Evolutionary conservation across 2,888 invertebrate species (phyloP), one percentile per base, ranked within the genome.

Genomic region (Heliconius sara): DNA sequence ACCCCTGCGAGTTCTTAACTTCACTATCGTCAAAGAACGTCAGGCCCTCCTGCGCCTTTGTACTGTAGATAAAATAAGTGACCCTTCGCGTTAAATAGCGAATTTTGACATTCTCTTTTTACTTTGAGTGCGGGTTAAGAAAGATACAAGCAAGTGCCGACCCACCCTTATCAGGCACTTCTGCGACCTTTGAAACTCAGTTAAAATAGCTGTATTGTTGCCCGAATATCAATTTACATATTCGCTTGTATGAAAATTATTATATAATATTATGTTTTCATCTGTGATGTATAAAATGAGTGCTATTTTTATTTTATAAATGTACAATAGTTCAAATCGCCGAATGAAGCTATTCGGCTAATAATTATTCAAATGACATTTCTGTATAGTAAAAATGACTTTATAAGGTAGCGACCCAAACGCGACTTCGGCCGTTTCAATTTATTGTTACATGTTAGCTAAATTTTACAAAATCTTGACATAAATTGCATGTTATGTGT

Each of bases 21-120:
- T 43, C 34, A 39, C 65, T 75, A 72, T 72, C 72, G 65, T 65
- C 78, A 78, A 78, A 78, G 78, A 52, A 72, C 77, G 77, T 63
- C 71, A 63, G 10, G 72, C 57, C 60, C 73, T 72, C 60, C 76
- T 22, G 30, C 72, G 65, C 72, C 78, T 78, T 78, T 78, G 78
- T 78, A 34, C 52, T 57, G 72, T 39, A 73, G 78, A 78, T 72
- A 66, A 68, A 74, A 74, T 57, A 60, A 78, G 78, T 78, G 78
- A 78, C 78, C 78, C 78, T 78, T 74, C 39, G 74, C 78, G 78
- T 74, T 74, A 78, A 78, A 74, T 74, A 74, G 43, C 57, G 73
- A 74, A 68, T 74, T 78, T 78, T 78, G 78, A 78, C 78, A 78
- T 78, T 78, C 67, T 74, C 74, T 78, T 74, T 78, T 74, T 60